These are phyloP conservation scores for Pollenia angustigena DNA, from an alignment of 2,888 invertebrate species.

Conservation along the genomic window DNA sequence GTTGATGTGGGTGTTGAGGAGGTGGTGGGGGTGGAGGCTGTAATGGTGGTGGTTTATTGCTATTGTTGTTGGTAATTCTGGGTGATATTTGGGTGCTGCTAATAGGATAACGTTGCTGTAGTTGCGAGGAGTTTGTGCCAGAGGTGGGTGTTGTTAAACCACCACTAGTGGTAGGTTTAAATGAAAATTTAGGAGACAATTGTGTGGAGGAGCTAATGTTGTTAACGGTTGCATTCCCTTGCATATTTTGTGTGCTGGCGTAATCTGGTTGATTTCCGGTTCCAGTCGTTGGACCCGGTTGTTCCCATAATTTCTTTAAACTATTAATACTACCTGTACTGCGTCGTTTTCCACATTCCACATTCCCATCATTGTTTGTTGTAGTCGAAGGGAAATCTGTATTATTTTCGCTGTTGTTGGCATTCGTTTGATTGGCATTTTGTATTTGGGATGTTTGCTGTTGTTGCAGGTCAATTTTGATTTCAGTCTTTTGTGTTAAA, in stretches of 20 bases:
- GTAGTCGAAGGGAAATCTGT: conserved; percentile 61
- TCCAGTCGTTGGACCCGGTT: conserved; percentile 86
- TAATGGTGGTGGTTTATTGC: conserved; percentile 81
- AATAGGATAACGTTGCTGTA: conserved; percentile 67
- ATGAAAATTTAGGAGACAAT: conserved; percentile 85
- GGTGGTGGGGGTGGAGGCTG: conserved; percentile 82
- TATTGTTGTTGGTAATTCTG: conserved; percentile 75
- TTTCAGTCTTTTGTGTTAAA: conserved; percentile 84
- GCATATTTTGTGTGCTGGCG: conserved; percentile 77
- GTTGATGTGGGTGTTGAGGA: conserved; percentile 67
- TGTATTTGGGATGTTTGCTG: conserved; percentile 75
- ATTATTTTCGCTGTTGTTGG: conserved; percentile 65
- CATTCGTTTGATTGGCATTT: conserved; percentile 71
- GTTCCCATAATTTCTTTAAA: conserved; percentile 96
- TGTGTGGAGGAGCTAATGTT: conserved; percentile 76
- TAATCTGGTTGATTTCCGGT: conserved; percentile 75
- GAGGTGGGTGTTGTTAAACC: conserved; percentile 76
- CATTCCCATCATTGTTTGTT: conserved; percentile 51
- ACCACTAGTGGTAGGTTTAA: conserved; percentile 82
- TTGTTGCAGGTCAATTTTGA: conserved; percentile 83
- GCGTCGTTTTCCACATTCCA: conserved; percentile 91
- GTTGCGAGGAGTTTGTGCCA: conserved; percentile 66
- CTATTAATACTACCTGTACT: conserved; percentile 97
- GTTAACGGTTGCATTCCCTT: conserved; percentile 84
- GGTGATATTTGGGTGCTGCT: conserved; percentile 74